Conservation (phyloP, 1,140 invertebrate genomes). For the Andrena cerasifolii region DNA sequence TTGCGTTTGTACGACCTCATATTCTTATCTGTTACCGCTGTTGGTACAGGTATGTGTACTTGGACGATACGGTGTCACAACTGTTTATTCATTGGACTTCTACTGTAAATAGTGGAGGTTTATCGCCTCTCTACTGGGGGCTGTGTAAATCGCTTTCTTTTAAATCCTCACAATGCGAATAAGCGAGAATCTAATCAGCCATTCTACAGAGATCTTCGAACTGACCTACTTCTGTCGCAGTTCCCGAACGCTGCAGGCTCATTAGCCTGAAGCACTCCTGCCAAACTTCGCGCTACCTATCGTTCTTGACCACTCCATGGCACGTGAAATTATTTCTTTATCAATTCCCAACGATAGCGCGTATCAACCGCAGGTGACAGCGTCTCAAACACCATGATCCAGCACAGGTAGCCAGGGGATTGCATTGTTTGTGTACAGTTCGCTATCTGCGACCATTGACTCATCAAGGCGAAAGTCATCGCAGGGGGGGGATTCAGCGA, state of each 20-base stretch:
- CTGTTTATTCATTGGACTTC: background rate
- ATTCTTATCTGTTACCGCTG: background rate
- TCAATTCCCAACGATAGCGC: slow-evolving; percentile 12
- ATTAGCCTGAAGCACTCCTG: too few relatives aligned
- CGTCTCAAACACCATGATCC: background rate
- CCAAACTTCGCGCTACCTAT: too few relatives aligned
- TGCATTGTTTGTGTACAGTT: slow-evolving; percentile 47
- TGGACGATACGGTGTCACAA: background rate
- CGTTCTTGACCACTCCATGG: too few relatives aligned
- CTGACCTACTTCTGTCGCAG: too few relatives aligned
- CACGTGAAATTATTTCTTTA: too few relatives aligned
- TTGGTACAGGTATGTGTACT: background rate
- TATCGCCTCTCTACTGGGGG: background rate
- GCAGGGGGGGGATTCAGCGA: slow-evolving; percentile 67
- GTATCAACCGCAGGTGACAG: slow-evolving; percentile 38
- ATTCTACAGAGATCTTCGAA: too few relatives aligned
- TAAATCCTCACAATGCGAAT: too few relatives aligned
- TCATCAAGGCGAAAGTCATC: slow-evolving; percentile 74
- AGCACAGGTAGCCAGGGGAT: background rate
- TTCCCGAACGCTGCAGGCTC: too few relatives aligned
- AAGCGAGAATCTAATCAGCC: too few relatives aligned
- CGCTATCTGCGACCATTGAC: slow-evolving; percentile 65
- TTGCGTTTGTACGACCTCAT: background rate
- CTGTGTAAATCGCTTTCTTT: background rate
- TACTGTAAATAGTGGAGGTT: background rate